Base-by-base conservation (phyloP, 2,888 invertebrate genomes). In the Iselma pallidipennis region DNA sequence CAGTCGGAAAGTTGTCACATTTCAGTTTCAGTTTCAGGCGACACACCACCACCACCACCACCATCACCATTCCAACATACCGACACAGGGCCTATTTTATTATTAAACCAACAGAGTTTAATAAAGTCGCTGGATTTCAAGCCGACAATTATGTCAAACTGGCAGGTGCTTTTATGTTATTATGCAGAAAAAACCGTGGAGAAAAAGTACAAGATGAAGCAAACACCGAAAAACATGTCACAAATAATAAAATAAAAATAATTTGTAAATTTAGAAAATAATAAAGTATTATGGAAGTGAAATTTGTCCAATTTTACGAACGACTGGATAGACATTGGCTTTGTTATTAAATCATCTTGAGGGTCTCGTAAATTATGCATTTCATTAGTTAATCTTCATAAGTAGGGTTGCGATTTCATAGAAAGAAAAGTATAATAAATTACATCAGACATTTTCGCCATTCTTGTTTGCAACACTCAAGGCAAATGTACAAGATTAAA, bases 321-420 rank as follows among this genome's bases (percentile, higher is more conserved):
- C 25, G 25, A 25, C 25, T 4, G 28, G 28, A 7, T 28, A 28
- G 28, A 23, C 12, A 19, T 42, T 19, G 42, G 6, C 12, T 45
- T 19, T 29, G 12, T 37, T 49, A 42, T 49, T 57, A 61, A 60
- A 60, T 60, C 59, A 61, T 57, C 61, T 51, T 49, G 55, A 50
- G 31, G 53, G 56, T 51, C 51, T 33, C 67, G 66, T 74, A 72
- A 74, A 71, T 74, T 73, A 68, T 71, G 69, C 73, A 73, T 74
- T 74, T 74, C 74, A 74, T 74, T 74, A 74, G 73, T 74, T 74
- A 74, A 74, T 74, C 71, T 69, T 69, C 62, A 74, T 74, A 74
- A 74, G 74, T 74, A 74, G 72, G 73, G 74, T 70, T 74, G 73
- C 71, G 71, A 71, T 71, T 73, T 70, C 69, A 69, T 72, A 71